phyloP scores from a whole-genome alignment of 1,140 invertebrate species.

The Bombus consobrinus region DNA sequence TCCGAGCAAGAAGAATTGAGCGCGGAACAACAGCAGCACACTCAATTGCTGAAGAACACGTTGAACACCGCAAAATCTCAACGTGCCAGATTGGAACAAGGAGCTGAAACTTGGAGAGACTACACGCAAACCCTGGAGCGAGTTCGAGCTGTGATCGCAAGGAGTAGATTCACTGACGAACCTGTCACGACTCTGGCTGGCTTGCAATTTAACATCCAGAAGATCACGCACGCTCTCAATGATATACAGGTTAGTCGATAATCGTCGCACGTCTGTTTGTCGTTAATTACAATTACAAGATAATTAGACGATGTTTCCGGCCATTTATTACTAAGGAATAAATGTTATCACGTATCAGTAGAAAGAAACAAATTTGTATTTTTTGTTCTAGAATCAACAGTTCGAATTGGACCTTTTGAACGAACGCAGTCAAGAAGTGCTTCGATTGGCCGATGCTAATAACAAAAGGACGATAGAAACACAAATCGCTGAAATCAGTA shows the following conservation, averaged over 20 bases:
- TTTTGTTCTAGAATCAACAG: slow-evolving; percentile 83
- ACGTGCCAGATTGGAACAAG: slow-evolving; percentile 89
- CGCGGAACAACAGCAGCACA: slow-evolving; percentile 90
- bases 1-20: slow-evolving; percentile 92
- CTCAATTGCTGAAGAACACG: slow-evolving; percentile 90
- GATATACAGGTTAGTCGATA: slow-evolving; percentile 87
- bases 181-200: slow-evolving; percentile 89
- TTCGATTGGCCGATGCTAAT: slow-evolving; percentile 85
- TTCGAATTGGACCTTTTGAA: slow-evolving; percentile 86
- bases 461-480: slow-evolving; percentile 86
- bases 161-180: slow-evolving; percentile 89
- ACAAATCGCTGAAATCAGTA: slow-evolving; percentile 86
- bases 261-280: neutral
- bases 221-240: slow-evolving; percentile 89
- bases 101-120: slow-evolving; percentile 90
- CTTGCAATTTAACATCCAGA: slow-evolving; percentile 91
- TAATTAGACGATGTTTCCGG: neutral
- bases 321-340: too few relatives aligned
- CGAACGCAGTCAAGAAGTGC: slow-evolving; percentile 86
- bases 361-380: neutral
- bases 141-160: slow-evolving; percentile 88
- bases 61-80: slow-evolving; percentile 91
- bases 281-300: too few relatives aligned
- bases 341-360: neutral
- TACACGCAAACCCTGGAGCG: slow-evolving; percentile 90